Base-by-base conservation (phyloP, 53 echinoderm and acorn worm species). In the Mesocentrotus franciscanus region DNA sequence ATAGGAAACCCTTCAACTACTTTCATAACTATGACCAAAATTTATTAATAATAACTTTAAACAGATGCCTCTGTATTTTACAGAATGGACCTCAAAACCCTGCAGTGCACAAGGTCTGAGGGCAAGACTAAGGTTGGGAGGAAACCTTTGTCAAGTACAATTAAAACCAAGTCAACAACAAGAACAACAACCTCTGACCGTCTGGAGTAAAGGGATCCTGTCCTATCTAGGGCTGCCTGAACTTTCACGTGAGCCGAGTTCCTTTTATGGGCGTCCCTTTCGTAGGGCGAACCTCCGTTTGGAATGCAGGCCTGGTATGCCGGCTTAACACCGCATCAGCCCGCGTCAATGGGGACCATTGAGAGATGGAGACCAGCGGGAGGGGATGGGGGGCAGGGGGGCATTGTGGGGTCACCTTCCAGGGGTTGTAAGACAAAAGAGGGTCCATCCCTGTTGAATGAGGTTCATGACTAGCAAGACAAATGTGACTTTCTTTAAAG, bases 221-320 rank as follows among this genome's bases (percentile, higher is more conserved):
- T 49, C 27, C 56, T 14, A 75, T 74, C 58, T 92, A 71, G 74
- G 57, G 71, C 92, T 70, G 92, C 27, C 32, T 92, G 92, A 92
- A 92, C 92, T 92, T 56, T 92, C 75, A 56, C 55, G 72, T 70
- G 74, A 92, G 94, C 60, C 32, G 33, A 93, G 94, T 78, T 93
- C 94, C 94, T 93, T 93, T 93, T 93, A 93, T 93, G 94, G 94
- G 34, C 79, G 94, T 93, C 78, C 79, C 79, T 74, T 26, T 39
- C 35, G 94, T 60, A 60, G 78, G 94, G 39, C 71, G 61, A 81
- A 32, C 94, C 94, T 74, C 81, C 14, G 10, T 24, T 36, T 61
- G 94, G 94, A 59, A 93, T 93, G 94, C 94, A 81, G 12, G 33
- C 94, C 94, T 81, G 94, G 94, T 93, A 93, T 93, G 94, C 81